phyloP scores from a whole-genome alignment of 2,797 vertebrate genomes.

The Anabas testudineus region DNA sequence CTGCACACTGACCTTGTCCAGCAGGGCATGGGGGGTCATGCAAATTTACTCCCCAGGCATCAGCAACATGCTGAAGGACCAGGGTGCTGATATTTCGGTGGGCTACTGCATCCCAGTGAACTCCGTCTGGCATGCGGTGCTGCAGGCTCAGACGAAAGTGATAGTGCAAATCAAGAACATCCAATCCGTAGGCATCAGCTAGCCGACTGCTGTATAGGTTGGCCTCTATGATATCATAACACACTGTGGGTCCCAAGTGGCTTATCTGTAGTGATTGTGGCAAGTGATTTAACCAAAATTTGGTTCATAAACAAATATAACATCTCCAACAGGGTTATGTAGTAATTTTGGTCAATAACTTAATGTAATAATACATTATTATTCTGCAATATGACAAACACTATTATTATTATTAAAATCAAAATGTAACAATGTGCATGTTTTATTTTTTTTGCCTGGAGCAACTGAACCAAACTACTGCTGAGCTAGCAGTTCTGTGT shows the following conservation, averaged over 20 bases:
- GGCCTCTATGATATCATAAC: slow-evolving; percentile 79
- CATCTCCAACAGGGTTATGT: neutral
- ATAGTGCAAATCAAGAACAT: slow-evolving; percentile 85
- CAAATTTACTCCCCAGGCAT: slow-evolving; percentile 81
- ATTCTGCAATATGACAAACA: too few relatives aligned
- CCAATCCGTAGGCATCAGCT: slow-evolving; percentile 72
- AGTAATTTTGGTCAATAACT: neutral
- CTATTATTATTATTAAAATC: too few relatives aligned
- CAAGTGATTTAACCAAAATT: neutral
- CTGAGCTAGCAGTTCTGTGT: too few relatives aligned
- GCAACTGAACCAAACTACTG: too few relatives aligned
- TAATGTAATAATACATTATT: neutral
- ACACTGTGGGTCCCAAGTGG: slow-evolving; percentile 61
- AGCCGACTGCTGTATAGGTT: slow-evolving; percentile 83
- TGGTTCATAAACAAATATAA: too few relatives aligned
- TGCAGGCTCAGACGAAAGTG: slow-evolving; percentile 80
- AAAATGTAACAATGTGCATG: too few relatives aligned
- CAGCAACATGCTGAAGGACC: slow-evolving; percentile 77
- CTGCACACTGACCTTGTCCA: slow-evolving; percentile 14
- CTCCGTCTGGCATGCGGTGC: slow-evolving; percentile 75
- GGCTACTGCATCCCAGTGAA: slow-evolving; percentile 82
- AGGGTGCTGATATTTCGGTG: slow-evolving; percentile 80
- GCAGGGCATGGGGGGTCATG: neutral
- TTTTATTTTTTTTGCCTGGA: too few relatives aligned
- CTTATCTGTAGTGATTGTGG: slow-evolving; percentile 64